Base-by-base conservation (phyloP, 2,113 vertebrate genomes). In the Piaya cayana region DNA sequence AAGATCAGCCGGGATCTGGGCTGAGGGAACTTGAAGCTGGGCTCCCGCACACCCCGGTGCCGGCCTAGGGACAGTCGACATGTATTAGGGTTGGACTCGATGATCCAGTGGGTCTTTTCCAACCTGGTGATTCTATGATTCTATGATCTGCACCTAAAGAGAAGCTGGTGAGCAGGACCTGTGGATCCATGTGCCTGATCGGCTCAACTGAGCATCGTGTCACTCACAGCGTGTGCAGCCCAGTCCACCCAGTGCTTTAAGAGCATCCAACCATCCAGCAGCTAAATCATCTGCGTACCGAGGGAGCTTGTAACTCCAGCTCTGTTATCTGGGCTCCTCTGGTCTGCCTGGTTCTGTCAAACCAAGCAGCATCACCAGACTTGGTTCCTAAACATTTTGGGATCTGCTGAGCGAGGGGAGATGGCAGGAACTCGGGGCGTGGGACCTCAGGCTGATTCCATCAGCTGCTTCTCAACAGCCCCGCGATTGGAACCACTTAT, bases 181-280 rank as follows among this genome's bases (percentile, higher is more conserved):
- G 14, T n/a, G 58, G 43, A 55, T 23, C 47, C 5, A 0, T 9
- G 26, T 9, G 12, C 19, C 7, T 62, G 21, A 10, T 8, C 53
- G 47, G 39, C 39, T 39, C 68, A 55, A 43, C 47, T 34, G 34
- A 85, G 52, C 52, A 6, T 59, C 2, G 1, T 6, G 13, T 70
- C 60, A 14, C 86, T 43, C 0, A 0, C 20, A 32, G 71, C 1
- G 0, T 14, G 25, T 25, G 50, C 15, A 85, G 9, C 15, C 17
- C 45, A 27, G n/a, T 29, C 17, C 42, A 78, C 27, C 26, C 29
- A 8, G 11, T 45, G 39, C 20, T 68, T 3, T n/a, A 56, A 34
- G 55, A 59, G 22, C 32, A 69, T 8, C 20, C 53, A 60, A 47
- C 27, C 36, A 29, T 15, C 16, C 43, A 47, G 64, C 5, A 55